A percentile compares a stretch with the other conserved stretches of the same genome.
Conservation (phyloP, 2,888 invertebrate genomes). For the Linyphia triangularis region DNA sequence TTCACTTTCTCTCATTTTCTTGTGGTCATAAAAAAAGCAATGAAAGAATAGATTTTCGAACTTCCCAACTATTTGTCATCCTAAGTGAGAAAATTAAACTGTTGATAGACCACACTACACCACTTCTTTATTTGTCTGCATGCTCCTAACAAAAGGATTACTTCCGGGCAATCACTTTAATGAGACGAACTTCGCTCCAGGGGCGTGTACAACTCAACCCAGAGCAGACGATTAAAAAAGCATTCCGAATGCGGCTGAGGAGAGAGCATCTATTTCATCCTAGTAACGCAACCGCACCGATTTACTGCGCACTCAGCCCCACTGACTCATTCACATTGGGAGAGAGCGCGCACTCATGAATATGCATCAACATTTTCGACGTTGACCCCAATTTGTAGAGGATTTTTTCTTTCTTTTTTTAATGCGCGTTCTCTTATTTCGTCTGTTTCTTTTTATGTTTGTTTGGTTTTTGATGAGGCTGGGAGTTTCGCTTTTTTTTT, state of each 20-base stretch:
- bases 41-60: too few relatives aligned
- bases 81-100: too few relatives aligned
- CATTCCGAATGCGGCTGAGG: neutral
- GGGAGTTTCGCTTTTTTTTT: neutral
- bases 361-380: constrained; percentile 55
- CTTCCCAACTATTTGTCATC: too few relatives aligned
- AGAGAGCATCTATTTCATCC: neutral
- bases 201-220: constrained; percentile 9
- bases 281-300: constrained; percentile 11
- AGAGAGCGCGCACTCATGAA: constrained; percentile 42
- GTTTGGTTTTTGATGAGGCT: constrained; percentile 33
- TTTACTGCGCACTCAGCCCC: constrained; percentile 28
- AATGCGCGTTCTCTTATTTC: neutral
- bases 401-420: constrained; percentile 31
- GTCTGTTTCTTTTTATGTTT: neutral
- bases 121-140: too few relatives aligned
- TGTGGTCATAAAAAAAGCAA: too few relatives aligned
- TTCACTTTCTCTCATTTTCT: too few relatives aligned
- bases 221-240: constrained; percentile 14
- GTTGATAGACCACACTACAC: too few relatives aligned
- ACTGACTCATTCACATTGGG: constrained; percentile 22
- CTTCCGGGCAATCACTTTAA: constrained; percentile 41
- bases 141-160: constrained; percentile 38
- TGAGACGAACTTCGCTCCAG: constrained; percentile 41
- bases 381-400: constrained; percentile 54